Percentiles rank a stretch among this genome's conserved stretches.
Conservation (phyloP, 92 coral and sea anemone species). For the Phenganax stokvisi region DNA sequence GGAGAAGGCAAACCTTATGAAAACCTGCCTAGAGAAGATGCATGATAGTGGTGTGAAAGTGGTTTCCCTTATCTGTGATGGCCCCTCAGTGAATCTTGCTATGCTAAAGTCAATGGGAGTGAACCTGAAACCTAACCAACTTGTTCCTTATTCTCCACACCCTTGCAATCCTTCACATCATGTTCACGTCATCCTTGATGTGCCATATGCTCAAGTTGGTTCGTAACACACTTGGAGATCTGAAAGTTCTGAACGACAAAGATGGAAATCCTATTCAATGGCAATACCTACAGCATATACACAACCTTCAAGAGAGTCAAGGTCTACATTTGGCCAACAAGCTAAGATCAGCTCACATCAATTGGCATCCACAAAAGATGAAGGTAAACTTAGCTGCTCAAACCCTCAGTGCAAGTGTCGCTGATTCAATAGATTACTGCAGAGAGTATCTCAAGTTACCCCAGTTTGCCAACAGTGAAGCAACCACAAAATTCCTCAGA, state of each 20-base stretch:
- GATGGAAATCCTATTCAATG: conserved; percentile 19
- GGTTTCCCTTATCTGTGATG: conserved; percentile 33
- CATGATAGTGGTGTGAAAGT: conserved; percentile 37
- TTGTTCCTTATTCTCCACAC: conserved; percentile 3
- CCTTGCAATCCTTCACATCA: conserved; percentile 7
- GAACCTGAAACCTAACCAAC: background rate
- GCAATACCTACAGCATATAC: conserved; percentile 10
- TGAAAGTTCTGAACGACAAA: background rate
- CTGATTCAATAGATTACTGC: conserved; percentile 21
- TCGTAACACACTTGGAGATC: conserved; percentile 12
- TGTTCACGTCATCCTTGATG: conserved; percentile 32
- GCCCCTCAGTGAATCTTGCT: conserved; percentile 19
- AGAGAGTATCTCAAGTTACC: conserved; percentile 2
- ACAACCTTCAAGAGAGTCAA: conserved; percentile 20
- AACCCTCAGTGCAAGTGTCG: background rate
- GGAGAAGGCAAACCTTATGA: conserved; percentile 27
- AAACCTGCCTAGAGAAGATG: conserved; percentile 14
- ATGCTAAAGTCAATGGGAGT: conserved; percentile 32
- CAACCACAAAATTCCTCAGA: conserved; percentile 16
- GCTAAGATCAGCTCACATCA: conserved; percentile 23
- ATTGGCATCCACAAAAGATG: conserved; percentile 17
- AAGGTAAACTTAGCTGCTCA: background rate
- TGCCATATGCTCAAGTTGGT: conserved; percentile 18
- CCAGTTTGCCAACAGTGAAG: background rate
- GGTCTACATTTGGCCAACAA: conserved; percentile 1